Evolutionary conservation across 2,797 vertebrate genomes (phyloP).

Genomic region (Erpetoichthys calabaricus): DNA sequence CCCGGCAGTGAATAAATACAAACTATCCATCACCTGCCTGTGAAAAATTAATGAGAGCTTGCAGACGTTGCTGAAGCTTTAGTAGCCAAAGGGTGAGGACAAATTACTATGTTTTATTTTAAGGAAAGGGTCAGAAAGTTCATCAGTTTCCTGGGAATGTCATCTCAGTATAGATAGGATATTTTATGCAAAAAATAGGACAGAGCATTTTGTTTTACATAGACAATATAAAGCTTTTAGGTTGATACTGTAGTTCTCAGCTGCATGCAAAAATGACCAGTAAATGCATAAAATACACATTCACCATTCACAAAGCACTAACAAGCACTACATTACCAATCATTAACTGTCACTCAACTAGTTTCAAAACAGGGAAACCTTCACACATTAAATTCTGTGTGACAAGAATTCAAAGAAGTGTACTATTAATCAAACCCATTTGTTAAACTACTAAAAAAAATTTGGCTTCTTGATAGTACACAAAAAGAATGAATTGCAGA

Average conservation of each 20-base stretch:
- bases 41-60: slow-evolving; percentile 90
- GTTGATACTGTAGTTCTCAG: neutral
- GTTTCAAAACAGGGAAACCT: too few species aligned
- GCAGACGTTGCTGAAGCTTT: slow-evolving; percentile 43
- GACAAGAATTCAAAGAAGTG: too few species aligned
- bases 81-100: slow-evolving; percentile 26
- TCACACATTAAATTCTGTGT: too few species aligned
- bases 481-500: too few species aligned
- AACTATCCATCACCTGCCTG: slow-evolving; percentile 84
- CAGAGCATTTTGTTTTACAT: too few species aligned
- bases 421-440: too few species aligned
- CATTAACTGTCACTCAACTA: too few species aligned
- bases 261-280: neutral
- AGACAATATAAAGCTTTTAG: too few species aligned
- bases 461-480: too few species aligned
- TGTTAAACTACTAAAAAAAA: too few species aligned
- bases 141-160: slow-evolving; percentile 20
- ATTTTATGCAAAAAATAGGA: too few species aligned
- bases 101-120: slow-evolving; percentile 35
- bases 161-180: slow-evolving; percentile 3
- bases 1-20: slow-evolving; percentile 93
- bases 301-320: neutral
- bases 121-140: slow-evolving; percentile 22
- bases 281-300: neutral
- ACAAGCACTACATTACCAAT: too few species aligned